phyloP scores from a whole-genome alignment of 1,140 invertebrate species.

The Hylaeus volcanicus region DNA sequence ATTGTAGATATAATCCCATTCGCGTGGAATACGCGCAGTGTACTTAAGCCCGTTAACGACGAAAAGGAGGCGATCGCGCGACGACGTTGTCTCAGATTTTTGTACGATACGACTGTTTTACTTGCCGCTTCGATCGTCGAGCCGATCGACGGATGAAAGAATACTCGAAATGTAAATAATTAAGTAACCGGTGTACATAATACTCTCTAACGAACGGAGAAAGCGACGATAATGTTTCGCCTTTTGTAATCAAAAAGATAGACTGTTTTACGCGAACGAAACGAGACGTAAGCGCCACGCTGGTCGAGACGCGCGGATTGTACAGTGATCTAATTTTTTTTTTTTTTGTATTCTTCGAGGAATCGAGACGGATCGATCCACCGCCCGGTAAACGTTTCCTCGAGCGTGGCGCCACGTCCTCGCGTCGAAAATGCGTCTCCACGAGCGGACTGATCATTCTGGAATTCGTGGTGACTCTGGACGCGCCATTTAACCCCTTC shows the following conservation, averaged over 20 bases:
- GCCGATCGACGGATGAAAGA: slow-evolving; percentile 38
- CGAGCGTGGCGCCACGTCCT: slow-evolving; percentile 21
- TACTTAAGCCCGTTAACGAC: neutral
- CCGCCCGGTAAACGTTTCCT: neutral
- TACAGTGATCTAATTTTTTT: slow-evolving; percentile 33
- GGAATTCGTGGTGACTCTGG: slow-evolving; percentile 59
- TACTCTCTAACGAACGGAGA: slow-evolving; percentile 29
- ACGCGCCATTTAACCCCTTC: neutral
- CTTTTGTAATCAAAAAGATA: slow-evolving; percentile 60
- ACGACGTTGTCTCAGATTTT: no score
- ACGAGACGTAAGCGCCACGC: slow-evolving; percentile 30
- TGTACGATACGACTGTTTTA: slow-evolving; percentile 35
- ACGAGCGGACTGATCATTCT: slow-evolving; percentile 72
- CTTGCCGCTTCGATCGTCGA: slow-evolving; percentile 24
- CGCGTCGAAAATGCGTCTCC: slow-evolving; percentile 34
- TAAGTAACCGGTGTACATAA: slow-evolving; percentile 62
- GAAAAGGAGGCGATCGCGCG: slow-evolving; percentile 39
- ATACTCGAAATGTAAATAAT: slow-evolving; percentile 59
- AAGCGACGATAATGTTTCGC: slow-evolving; percentile 10
- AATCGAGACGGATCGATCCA: slow-evolving; percentile 1
- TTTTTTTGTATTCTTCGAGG: neutral
- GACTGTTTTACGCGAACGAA: slow-evolving; percentile 45
- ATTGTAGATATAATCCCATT: slow-evolving; percentile 42
- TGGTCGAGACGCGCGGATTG: slow-evolving; percentile 32
- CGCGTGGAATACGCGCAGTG: neutral